Conservation (phyloP, 2,888 invertebrate genomes). For the Sycophila texana region DNA sequence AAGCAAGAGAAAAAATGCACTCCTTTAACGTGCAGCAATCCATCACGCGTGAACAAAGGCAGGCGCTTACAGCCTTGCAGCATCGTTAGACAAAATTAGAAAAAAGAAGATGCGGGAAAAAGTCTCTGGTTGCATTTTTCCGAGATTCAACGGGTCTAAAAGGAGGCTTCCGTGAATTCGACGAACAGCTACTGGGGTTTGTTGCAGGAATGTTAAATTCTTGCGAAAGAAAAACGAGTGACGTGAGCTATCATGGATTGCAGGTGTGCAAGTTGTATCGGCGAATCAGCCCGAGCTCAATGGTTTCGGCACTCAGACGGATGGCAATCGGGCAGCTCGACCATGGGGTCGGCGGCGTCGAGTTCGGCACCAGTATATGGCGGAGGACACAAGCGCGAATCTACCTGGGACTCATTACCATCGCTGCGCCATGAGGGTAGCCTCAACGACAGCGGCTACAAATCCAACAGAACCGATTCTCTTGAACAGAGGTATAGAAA, state of each 20-base stretch:
- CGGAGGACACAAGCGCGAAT: conserved; percentile 82
- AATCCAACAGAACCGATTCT: conserved; percentile 90
- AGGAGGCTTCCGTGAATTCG: no score
- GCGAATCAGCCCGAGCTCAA: conserved; percentile 91
- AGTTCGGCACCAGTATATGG: conserved; percentile 71
- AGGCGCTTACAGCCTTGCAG: no score
- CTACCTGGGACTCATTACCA: conserved; percentile 92
- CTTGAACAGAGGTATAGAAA: conserved; percentile 86
- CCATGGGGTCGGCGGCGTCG: conserved; percentile 80
- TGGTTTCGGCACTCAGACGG: conserved; percentile 95
- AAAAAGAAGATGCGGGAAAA: no score
- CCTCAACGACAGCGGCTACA: conserved; percentile 91
- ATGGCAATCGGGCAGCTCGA: conserved; percentile 87
- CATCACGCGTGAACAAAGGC: no score
- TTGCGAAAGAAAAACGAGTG: no score
- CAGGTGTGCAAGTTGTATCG: conserved; percentile 90
- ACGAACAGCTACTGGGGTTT: no score
- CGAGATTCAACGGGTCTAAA: no score
- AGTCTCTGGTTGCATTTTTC: no score
- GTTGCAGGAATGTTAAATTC: no score
- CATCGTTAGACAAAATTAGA: no score
- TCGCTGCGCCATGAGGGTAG: conserved; percentile 90
- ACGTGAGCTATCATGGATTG: background rate
- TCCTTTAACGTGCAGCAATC: no score
- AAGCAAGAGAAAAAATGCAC: no score